phyloP scores from a whole-genome alignment of 2,797 vertebrate species.

The Pristis pectinata region DNA sequence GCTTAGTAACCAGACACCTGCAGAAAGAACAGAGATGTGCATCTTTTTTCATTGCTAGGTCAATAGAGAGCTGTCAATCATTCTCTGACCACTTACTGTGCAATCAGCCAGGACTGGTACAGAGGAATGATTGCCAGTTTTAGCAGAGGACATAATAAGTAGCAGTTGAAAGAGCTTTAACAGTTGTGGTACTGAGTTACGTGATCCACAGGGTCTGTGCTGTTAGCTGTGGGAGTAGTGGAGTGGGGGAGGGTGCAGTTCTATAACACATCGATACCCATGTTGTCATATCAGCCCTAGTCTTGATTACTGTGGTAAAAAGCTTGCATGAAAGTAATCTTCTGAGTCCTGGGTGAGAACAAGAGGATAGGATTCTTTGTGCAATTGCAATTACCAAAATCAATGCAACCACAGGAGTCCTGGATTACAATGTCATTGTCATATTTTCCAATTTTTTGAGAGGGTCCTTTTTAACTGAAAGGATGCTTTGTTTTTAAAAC shows the following conservation, averaged over 20 bases:
- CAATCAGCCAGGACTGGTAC: not conserved
- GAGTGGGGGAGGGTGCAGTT: not conserved
- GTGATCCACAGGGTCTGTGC: not conserved
- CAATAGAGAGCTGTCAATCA: not conserved
- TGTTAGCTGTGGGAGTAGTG: not conserved
- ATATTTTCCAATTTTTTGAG: not conserved
- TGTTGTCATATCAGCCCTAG: too few species aligned
- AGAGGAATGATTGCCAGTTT: not conserved
- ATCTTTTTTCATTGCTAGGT: not conserved
- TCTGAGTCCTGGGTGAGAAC: not conserved
- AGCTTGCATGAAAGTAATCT: not conserved
- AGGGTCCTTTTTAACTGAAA: not conserved
- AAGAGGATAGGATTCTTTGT: not conserved
- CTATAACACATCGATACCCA: not conserved
- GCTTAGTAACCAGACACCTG: not conserved
- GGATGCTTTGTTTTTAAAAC: not conserved
- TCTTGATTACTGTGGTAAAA: too few species aligned
- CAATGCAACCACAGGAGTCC: not conserved
- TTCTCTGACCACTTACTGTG: not conserved
- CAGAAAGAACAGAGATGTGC: not conserved
- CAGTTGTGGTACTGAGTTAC: not conserved
- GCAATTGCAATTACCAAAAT: too few species aligned
- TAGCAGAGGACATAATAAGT: not conserved
- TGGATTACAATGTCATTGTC: not conserved
- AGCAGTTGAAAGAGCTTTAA: not conserved